These are phyloP conservation scores for Epinephelus fuscoguttatus DNA, from an alignment of 2,113 vertebrate species.

Conservation along the genomic window DNA sequence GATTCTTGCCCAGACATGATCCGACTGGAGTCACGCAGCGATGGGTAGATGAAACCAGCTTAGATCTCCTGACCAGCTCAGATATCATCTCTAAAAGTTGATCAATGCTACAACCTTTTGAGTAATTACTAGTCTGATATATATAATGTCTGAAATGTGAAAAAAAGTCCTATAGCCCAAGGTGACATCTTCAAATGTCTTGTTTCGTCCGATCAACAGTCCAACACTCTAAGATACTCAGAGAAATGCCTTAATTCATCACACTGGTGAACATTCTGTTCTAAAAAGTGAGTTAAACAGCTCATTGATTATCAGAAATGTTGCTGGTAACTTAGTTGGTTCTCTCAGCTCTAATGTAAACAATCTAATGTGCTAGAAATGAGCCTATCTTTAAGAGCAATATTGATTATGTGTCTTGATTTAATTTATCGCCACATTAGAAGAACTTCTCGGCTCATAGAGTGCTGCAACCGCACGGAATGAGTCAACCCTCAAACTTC, in stretches of 20 bases:
- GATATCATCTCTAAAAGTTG: neutral
- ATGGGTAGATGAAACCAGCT: neutral
- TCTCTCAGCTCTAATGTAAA: neutral
- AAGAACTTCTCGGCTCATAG: slow-evolving; percentile 22
- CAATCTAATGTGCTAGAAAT: neutral
- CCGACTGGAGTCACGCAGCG: neutral
- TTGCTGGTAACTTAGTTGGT: no score
- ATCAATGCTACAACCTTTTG: neutral
- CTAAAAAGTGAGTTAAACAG: neutral
- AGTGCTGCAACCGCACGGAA: slow-evolving; percentile 35
- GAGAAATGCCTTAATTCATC: neutral
- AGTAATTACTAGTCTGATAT: neutral
- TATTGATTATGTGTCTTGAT: slow-evolving; percentile 26
- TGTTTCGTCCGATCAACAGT: neutral
- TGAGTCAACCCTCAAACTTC: slow-evolving; percentile 29
- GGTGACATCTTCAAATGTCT: neutral
- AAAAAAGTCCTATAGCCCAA: neutral
- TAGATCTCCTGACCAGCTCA: neutral
- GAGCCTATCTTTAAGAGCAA: neutral
- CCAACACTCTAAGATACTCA: neutral
- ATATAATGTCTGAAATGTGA: neutral
- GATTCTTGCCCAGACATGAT: no score
- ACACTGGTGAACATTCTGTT: neutral
- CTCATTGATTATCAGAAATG: neutral
- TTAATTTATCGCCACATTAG: slow-evolving; percentile 6